Percentiles rank a stretch among this genome's conserved stretches.
phyloP scores from a whole-genome alignment of 2,888 invertebrate species.

The Sphaeridia pumilis region DNA sequence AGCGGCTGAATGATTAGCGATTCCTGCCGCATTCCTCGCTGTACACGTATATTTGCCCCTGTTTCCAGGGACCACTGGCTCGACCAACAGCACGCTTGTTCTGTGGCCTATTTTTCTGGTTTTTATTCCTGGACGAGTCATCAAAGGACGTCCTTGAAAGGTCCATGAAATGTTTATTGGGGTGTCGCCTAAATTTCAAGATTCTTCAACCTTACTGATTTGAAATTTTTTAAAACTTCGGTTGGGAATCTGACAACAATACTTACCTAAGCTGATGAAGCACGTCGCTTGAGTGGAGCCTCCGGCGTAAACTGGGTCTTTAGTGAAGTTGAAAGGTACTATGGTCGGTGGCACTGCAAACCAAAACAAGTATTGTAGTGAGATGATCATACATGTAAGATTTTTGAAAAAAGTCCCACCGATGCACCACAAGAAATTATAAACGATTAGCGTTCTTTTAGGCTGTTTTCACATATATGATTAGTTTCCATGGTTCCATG shows the following conservation, averaged over 20 bases:
- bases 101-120: conserved; percentile 48
- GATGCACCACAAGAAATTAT: too few species aligned
- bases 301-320: conserved; percentile 26
- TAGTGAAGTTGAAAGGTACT: conserved; percentile 48
- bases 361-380: background rate
- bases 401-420: too few species aligned
- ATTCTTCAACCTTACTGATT: background rate
- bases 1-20: conserved; percentile 15
- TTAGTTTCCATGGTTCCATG: too few species aligned
- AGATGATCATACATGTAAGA: too few species aligned
- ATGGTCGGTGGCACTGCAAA: conserved; percentile 51
- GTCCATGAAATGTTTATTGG: conserved; percentile 31
- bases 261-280: conserved; percentile 24
- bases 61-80: conserved; percentile 35
- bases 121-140: conserved; percentile 41
- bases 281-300: conserved; percentile 29
- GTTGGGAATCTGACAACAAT: background rate
- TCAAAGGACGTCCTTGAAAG: conserved; percentile 28
- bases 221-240: background rate
- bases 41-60: conserved; percentile 36
- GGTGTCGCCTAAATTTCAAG: conserved; percentile 19
- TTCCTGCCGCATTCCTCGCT: conserved; percentile 15
- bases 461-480: too few species aligned
- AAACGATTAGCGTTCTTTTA: too few species aligned
- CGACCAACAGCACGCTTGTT: conserved; percentile 48